Conservation (phyloP, 1,140 invertebrate species). For the Colletes latitarsis region DNA sequence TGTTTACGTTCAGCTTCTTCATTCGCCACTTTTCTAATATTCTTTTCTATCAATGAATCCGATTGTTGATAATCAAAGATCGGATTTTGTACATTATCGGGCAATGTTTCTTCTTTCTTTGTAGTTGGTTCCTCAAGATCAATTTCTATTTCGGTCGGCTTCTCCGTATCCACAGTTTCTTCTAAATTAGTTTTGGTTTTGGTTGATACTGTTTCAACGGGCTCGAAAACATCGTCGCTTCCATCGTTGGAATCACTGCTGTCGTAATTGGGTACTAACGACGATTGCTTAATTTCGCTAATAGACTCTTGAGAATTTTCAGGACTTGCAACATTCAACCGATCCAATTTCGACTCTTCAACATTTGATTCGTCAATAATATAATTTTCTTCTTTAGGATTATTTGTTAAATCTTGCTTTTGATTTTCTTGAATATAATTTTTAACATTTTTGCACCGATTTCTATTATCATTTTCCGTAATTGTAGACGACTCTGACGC, state of each 20-base stretch:
- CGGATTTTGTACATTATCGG: conserved; percentile 7
- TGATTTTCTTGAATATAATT: not conserved
- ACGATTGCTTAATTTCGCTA: conserved; percentile 46
- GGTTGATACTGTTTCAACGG: conserved; percentile 4
- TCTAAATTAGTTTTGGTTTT: conserved; percentile 25
- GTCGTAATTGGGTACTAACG: conserved; percentile 72
- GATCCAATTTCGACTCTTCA: not conserved
- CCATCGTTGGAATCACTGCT: conserved; percentile 71
- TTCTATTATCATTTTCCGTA: not conserved
- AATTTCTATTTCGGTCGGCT: conserved; percentile 16
- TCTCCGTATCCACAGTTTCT: not conserved
- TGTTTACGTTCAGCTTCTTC: not conserved
- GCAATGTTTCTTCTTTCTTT: conserved; percentile 38
- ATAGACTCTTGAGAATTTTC: conserved; percentile 9
- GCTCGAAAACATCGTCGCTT: conserved; percentile 71
- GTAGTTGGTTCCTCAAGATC: conserved; percentile 7
- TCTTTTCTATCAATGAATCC: not conserved
- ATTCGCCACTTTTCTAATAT: not conserved
- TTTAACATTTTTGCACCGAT: not conserved
- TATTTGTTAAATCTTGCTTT: conserved; percentile 3
- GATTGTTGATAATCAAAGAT: not conserved
- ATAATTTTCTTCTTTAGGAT: not conserved
- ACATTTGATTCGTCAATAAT: not conserved
- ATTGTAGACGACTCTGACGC: not conserved
- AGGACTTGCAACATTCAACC: not conserved